Conservation (phyloP, 1,140 invertebrate genomes). For the Acromyrmex heyeri region DNA sequence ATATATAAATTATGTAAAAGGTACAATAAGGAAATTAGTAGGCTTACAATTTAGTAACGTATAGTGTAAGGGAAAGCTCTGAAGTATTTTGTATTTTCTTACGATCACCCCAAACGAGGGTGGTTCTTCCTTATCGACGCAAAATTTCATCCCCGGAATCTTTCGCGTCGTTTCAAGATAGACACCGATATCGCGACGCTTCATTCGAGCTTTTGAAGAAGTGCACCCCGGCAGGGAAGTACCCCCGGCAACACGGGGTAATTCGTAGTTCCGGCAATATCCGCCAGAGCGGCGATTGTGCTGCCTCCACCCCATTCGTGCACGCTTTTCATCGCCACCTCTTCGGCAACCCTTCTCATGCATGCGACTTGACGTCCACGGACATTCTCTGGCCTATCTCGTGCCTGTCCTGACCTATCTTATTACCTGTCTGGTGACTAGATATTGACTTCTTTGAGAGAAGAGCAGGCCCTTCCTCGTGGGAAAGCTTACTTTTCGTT, state of each 20-base stretch:
- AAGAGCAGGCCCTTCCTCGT: slow-evolving; percentile 33
- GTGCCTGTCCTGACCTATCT: slow-evolving; percentile 74
- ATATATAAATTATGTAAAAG: no score
- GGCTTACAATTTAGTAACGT: neutral
- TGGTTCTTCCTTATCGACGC: slow-evolving; percentile 74
- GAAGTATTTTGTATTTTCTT: neutral
- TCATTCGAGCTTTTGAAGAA: slow-evolving; percentile 62
- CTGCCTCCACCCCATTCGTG: slow-evolving; percentile 43
- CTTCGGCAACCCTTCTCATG: slow-evolving; percentile 8
- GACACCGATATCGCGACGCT: slow-evolving; percentile 45
- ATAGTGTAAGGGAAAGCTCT: neutral
- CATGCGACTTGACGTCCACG: slow-evolving; percentile 6
- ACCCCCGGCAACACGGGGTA: slow-evolving; percentile 71
- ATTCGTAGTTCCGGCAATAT: slow-evolving; percentile 81
- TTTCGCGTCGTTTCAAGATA: slow-evolving; percentile 47
- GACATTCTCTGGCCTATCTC: slow-evolving; percentile 67
- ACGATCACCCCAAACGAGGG: slow-evolving; percentile 24
- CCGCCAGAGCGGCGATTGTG: slow-evolving; percentile 81
- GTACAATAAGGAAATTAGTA: neutral
- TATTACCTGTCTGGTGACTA: slow-evolving; percentile 73
- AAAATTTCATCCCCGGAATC: slow-evolving; percentile 46
- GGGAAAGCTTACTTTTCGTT: neutral
- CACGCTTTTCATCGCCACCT: slow-evolving; percentile 4
- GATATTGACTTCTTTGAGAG: slow-evolving; percentile 77
- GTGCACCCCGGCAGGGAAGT: slow-evolving; percentile 69